Percentiles rank a stretch among this genome's conserved stretches.
Evolutionary conservation across 2,888 invertebrate species (phyloP).

Genomic region (Anthophora plumipes): DNA sequence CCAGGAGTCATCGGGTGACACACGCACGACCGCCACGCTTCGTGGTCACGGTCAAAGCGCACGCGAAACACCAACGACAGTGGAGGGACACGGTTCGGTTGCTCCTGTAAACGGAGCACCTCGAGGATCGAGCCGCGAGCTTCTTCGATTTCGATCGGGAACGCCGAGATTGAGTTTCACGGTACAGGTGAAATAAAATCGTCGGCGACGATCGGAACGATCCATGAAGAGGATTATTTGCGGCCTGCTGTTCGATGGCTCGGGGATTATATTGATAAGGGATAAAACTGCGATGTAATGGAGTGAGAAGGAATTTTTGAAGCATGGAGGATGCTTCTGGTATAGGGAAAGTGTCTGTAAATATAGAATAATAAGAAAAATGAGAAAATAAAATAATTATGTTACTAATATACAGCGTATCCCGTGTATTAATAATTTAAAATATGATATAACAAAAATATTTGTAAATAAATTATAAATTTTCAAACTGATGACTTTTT

Average conservation of each 20-base stretch:
- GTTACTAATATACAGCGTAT: too few relatives aligned
- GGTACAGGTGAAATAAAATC: slow-evolving; percentile 54
- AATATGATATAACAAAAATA: too few relatives aligned
- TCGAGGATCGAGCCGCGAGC: slow-evolving; percentile 60
- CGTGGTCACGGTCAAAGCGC: slow-evolving; percentile 82
- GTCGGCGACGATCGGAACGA: slow-evolving; percentile 13
- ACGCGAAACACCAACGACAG: slow-evolving; percentile 73
- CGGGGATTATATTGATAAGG: neutral
- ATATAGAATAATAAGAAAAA: too few relatives aligned
- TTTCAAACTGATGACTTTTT: too few relatives aligned
- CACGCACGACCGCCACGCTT: slow-evolving; percentile 84
- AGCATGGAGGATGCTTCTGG: too few relatives aligned
- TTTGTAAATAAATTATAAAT: too few relatives aligned
- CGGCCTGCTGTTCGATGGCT: neutral
- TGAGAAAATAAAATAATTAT: too few relatives aligned
- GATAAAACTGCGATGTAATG: neutral
- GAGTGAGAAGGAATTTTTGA: neutral
- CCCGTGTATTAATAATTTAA: too few relatives aligned
- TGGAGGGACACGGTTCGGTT: slow-evolving; percentile 80
- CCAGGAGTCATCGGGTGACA: slow-evolving; percentile 83
- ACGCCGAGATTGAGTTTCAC: slow-evolving; percentile 64
- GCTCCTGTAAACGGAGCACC: slow-evolving; percentile 71
- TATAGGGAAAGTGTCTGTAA: too few relatives aligned
- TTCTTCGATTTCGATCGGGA: slow-evolving; percentile 68
- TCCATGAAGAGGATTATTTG: slow-evolving; percentile 8